A percentile compares a stretch with the other conserved stretches of the same genome.
Conservation (phyloP, 1,140 invertebrate species). For the Drosophila pseudoananassae region DNA sequence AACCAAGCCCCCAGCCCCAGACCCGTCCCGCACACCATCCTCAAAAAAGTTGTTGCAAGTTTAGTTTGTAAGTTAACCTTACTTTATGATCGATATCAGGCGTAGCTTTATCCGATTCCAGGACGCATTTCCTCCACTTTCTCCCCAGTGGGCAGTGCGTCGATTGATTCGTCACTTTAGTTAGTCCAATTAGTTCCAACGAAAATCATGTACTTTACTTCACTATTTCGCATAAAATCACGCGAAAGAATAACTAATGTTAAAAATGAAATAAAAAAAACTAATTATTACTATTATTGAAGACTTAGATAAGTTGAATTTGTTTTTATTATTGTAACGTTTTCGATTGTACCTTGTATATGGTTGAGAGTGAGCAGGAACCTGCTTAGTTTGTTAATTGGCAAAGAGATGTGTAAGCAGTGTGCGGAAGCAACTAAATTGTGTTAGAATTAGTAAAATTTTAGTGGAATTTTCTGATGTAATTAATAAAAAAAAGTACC, state of each 20-base stretch:
- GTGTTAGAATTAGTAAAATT: slow-evolving; percentile 73
- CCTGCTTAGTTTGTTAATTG: slow-evolving; percentile 60
- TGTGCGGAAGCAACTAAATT: slow-evolving; percentile 33
- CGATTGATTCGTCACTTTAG: slow-evolving; percentile 56
- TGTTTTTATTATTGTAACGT: slow-evolving; percentile 68
- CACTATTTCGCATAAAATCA: slow-evolving; percentile 30
- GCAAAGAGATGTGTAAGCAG: slow-evolving; percentile 34
- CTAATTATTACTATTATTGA: slow-evolving; percentile 53
- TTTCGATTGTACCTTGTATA: slow-evolving; percentile 64
- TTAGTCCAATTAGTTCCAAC: slow-evolving; percentile 75
- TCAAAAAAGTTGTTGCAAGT: slow-evolving; percentile 60
- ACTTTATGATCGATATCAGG: slow-evolving; percentile 68
- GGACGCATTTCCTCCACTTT: slow-evolving; percentile 3
- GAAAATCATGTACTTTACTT: slow-evolving; percentile 69
- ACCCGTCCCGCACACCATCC: slow-evolving; percentile 3
- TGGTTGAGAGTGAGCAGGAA: slow-evolving; percentile 33
- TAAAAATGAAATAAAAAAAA: slow-evolving; percentile 37
- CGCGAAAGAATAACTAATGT: slow-evolving; percentile 45
- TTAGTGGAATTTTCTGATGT: slow-evolving; percentile 74
- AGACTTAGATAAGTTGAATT: slow-evolving; percentile 60
- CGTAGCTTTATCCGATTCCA: slow-evolving; percentile 69
- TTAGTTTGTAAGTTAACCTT: slow-evolving; percentile 67
- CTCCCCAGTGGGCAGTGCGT: slow-evolving; percentile 13
- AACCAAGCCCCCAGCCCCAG: background rate
- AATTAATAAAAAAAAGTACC: slow-evolving; percentile 78